These are phyloP conservation scores for Pararge aegeria DNA, from an alignment of 1,140 invertebrate genomes.

Conservation along the genomic window DNA sequence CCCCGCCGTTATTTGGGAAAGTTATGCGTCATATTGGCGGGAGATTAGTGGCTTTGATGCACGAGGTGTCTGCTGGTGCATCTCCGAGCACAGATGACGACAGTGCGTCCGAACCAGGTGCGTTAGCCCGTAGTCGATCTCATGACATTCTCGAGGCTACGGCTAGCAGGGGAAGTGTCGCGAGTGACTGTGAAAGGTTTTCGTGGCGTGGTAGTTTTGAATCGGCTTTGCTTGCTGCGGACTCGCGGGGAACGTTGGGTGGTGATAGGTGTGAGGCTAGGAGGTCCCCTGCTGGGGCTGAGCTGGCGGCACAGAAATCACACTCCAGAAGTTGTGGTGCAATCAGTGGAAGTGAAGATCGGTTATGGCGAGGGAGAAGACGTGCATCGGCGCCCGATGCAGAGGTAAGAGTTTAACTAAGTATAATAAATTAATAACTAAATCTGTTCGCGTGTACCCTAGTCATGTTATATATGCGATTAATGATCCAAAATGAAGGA, in stretches of 20 bases:
- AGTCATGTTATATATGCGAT: too few species aligned
- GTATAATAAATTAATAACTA: not conserved
- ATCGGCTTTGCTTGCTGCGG: constrained; percentile 89
- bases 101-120: constrained; percentile 82
- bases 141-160: constrained; percentile 86
- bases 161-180: constrained; percentile 84
- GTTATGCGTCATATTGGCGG: constrained; percentile 96
- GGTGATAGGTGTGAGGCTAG: constrained; percentile 87
- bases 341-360: constrained; percentile 85
- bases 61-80: constrained; percentile 91
- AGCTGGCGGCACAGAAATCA: constrained; percentile 87
- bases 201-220: constrained; percentile 95
- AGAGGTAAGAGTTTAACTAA: constrained; percentile 45
- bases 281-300: constrained; percentile 88
- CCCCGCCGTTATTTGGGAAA: constrained; percentile 93
- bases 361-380: constrained; percentile 75
- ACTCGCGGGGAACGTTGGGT: constrained; percentile 88
- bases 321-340: constrained; percentile 90
- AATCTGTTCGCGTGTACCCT: not conserved
- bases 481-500: too few species aligned
- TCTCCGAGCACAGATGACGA: constrained; percentile 91
- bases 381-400: constrained; percentile 76
- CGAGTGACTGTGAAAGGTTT: constrained; percentile 93
- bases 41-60: constrained; percentile 93
- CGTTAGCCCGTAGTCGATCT: constrained; percentile 83